Evolutionary conservation across 2,888 invertebrate genomes (phyloP).

Genomic region (Phyllotreta cruciferae): DNA sequence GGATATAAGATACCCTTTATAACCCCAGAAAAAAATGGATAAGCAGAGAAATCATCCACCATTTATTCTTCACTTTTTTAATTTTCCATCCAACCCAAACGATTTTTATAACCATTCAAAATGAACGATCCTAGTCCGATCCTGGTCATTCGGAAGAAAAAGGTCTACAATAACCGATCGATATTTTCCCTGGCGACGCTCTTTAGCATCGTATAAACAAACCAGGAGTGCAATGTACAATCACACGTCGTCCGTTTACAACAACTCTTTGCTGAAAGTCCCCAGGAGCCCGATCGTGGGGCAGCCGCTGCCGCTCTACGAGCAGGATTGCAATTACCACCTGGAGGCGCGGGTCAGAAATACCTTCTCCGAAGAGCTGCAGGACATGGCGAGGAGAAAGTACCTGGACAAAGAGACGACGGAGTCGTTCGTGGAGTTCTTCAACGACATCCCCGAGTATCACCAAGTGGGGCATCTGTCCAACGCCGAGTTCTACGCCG

Average conservation of each 20-base stretch:
- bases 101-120: too few species aligned
- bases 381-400: constrained; percentile 52
- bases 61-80: too few species aligned
- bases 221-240: constrained; percentile 53
- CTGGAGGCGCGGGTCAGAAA: constrained; percentile 53
- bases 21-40: too few species aligned
- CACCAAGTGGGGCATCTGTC: constrained; percentile 78
- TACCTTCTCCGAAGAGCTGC: constrained; percentile 44
- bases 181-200: constrained; percentile 35
- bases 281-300: constrained; percentile 76
- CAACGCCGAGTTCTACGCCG: constrained; percentile 76
- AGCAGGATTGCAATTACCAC: constrained; percentile 63
- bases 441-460: constrained; percentile 82
- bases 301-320: constrained; percentile 75
- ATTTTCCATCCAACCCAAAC: too few species aligned
- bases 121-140: too few species aligned
- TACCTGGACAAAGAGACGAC: constrained; percentile 61
- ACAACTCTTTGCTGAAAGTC: constrained; percentile 74
- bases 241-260: constrained; percentile 68
- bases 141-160: too few species aligned
- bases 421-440: constrained; percentile 73
- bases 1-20: too few species aligned
- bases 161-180: constrained; percentile 16
- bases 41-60: too few species aligned
- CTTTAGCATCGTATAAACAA: constrained; percentile 33